Base-by-base conservation (phyloP, 2,113 vertebrate genomes). In the Calyptommatus sinebrachiatus region DNA sequence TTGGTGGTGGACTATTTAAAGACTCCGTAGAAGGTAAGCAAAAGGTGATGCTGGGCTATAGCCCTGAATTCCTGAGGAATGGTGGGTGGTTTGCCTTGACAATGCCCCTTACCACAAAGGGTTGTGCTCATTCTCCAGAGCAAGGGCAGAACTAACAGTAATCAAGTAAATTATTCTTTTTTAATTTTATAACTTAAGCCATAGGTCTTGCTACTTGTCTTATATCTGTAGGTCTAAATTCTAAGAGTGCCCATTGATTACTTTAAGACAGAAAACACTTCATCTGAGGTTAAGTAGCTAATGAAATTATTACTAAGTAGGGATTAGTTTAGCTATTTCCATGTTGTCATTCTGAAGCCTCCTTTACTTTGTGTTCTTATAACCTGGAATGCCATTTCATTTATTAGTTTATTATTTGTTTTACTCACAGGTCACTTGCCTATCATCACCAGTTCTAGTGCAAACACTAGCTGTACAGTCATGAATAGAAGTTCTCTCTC, bases 401-500 rank as follows among this genome's bases (percentile, higher is more conserved):
- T 93, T 91, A 78, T 85, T 83, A 79, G 80, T 87, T 87, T 90
- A 83, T 83, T 91, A 89, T 94, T 94, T 92, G 86, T 91, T 90
- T 90, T 94, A 60, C 86, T 86, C 89, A 81, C 83, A 92, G 93
- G 88, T 94, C 91, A 91, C 92, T 92, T 92, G 88, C 87, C 91
- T 80, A 81, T 91, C 91, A 90, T 87, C 91, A 86, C 73, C 71
- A 83, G 76, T 83, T 83, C 91, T 87, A 92, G 89, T 95, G 88
- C 92, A 95, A 94, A 95, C 94, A 95, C 16, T 77, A 87, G 87
- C 77, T 85, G 89, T 89, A 91, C 88, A 88, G 89, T 88, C 84
- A 91, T 78, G 71, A 92, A 93, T 91, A 83, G 83, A 84, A 89
- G 88, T 87, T 90, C 90, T 94, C 60, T 84, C 53, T 57, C 53